Evolutionary conservation across 2,888 invertebrate genomes (phyloP).

Genomic region (Lingula anatina): DNA sequence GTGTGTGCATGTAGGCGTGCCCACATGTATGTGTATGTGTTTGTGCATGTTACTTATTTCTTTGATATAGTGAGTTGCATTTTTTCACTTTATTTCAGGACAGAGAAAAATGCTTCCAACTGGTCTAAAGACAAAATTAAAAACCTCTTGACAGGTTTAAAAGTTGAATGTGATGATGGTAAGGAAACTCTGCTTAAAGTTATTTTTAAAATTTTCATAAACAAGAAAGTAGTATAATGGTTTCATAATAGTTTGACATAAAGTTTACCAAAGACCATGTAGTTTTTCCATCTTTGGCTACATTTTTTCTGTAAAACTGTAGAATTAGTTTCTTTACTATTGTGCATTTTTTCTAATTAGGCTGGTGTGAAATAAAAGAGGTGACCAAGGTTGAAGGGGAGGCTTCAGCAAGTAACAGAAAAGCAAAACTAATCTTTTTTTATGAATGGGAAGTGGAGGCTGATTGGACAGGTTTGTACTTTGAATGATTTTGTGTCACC

Average conservation of each 20-base stretch:
- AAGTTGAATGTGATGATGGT: slow-evolving; percentile 63
- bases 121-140: slow-evolving; percentile 93
- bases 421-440: slow-evolving; percentile 98
- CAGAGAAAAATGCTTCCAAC: slow-evolving; percentile 94
- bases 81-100: slow-evolving; percentile 52
- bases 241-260: too few relatives aligned
- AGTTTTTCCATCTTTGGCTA: too few relatives aligned
- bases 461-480: slow-evolving; percentile 88
- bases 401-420: slow-evolving; percentile 94
- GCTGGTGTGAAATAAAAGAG: slow-evolving; percentile 68
- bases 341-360: too few relatives aligned
- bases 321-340: slow-evolving; percentile 5
- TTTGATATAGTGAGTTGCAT: too few relatives aligned
- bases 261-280: too few relatives aligned
- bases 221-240: too few relatives aligned
- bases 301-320: not conserved
- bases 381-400: slow-evolving; percentile 88
- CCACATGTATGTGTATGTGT: too few relatives aligned
- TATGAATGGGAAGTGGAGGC: slow-evolving; percentile 94
- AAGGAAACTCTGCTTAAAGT: too few relatives aligned
- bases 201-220: too few relatives aligned
- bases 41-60: too few relatives aligned
- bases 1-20: too few relatives aligned
- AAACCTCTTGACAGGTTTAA: slow-evolving; percentile 69
- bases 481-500: too few relatives aligned